Base-by-base conservation (phyloP, 2,888 invertebrate species). In the Steromphala cineraria region DNA sequence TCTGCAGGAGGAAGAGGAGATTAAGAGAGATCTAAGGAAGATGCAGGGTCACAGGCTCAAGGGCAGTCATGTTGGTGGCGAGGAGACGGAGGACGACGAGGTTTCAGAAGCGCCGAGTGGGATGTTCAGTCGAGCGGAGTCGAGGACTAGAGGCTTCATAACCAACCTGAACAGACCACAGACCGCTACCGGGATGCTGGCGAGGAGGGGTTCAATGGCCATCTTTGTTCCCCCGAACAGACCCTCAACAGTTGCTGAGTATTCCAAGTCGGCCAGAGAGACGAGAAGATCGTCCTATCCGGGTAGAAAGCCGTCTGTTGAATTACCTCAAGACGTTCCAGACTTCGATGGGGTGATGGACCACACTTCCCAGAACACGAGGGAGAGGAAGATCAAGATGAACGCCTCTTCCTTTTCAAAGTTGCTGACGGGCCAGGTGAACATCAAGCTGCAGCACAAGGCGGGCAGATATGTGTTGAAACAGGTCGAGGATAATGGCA, bases 271-370 rank as follows among this genome's bases (percentile, higher is more conserved):
- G 2, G 36, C 10, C 7, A 28, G 31, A 17, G 31, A 19, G 31
- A 55, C 28, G 31, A 53, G 28, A n/a, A 53, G 55, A 40, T 53
- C n/a, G 15, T 36, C 55, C 24, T 28, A 31, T 28, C 40, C 36
- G n/a, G 31, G 40, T 7, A 28, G 71, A 19, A 28, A 36, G 28
- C 40, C 71, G 2, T 71, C 71, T 19, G 19, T 31, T 36, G 19
- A 40, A n/a, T 13, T 17, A 10, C 55, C 76, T 3, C 24, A 31
- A 28, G 31, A 53, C n/a, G n/a, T 55, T 0, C 55, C 21, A 24
- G n/a, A 28, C 0, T 83, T 79, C 52, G 85, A 88, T 55, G 89
- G 89, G 4, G 83, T 87, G 36, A 82, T 89, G 46, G 89, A 89
- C 46, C 80, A 83, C 8, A 85, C 83, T 74, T 78, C 87, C 2